These are phyloP conservation scores for Hydropsyche tenuis DNA, from an alignment of 1,140 invertebrate species.

Conservation along the genomic window DNA sequence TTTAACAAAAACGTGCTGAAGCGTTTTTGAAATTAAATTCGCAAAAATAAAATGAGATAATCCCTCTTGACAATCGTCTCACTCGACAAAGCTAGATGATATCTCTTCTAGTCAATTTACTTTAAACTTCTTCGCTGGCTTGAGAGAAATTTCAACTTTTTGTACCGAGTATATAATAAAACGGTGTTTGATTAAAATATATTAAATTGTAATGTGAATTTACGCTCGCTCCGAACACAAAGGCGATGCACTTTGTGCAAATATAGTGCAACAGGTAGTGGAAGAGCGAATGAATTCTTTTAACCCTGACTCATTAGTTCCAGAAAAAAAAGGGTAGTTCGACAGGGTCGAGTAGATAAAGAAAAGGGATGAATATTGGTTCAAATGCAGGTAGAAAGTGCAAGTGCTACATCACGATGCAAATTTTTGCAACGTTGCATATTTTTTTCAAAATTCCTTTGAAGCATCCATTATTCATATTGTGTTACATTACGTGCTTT, in stretches of 20 bases:
- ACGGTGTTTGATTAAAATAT: too few species aligned
- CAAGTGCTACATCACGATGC: constrained; percentile 43
- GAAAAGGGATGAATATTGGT: constrained; percentile 26
- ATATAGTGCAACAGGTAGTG: constrained; percentile 30
- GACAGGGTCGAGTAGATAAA: neutral
- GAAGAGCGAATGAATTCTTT: neutral
- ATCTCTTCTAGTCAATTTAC: too few species aligned
- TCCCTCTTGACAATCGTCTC: too few species aligned
- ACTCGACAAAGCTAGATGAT: too few species aligned
- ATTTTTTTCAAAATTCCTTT: neutral
- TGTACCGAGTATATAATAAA: too few species aligned
- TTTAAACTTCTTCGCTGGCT: too few species aligned
- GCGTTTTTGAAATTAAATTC: too few species aligned
- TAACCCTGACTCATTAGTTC: constrained; percentile 33
- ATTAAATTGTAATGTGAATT: neutral
- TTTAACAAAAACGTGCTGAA: too few species aligned
- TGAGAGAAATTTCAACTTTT: too few species aligned
- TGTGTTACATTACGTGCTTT: neutral
- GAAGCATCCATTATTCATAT: constrained; percentile 34
- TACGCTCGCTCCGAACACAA: neutral
- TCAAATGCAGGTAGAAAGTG: constrained; percentile 46
- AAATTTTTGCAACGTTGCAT: constrained; percentile 28
- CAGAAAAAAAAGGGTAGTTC: constrained; percentile 34
- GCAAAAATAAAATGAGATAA: too few species aligned
- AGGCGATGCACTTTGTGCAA: constrained; percentile 30